Conservation (phyloP, 2,888 invertebrate genomes). For the Ctena decussata region DNA sequence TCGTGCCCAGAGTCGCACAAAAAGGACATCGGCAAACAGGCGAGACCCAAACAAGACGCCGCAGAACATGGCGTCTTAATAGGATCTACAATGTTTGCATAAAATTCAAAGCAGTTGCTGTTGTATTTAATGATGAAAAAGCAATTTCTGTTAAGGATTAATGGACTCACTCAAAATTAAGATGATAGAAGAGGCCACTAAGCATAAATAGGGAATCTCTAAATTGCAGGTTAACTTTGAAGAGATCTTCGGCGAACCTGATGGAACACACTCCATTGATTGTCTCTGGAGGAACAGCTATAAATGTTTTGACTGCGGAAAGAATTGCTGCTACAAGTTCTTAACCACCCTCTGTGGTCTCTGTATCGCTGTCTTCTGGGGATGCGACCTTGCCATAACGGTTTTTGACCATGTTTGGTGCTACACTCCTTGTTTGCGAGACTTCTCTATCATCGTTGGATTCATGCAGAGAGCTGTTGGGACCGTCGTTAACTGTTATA, state of each 20-base stretch:
- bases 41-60: no score
- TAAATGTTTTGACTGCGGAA: constrained; percentile 90
- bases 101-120: no score
- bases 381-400: constrained; percentile 87
- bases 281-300: constrained; percentile 91
- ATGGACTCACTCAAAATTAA: neutral
- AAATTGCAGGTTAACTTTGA: constrained; percentile 73
- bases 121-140: neutral
- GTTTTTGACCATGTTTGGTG: constrained; percentile 91
- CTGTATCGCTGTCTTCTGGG: constrained; percentile 90
- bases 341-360: constrained; percentile 91
- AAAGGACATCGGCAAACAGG: no score
- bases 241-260: constrained; percentile 80
- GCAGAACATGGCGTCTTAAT: no score
- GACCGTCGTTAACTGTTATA: constrained; percentile 87
- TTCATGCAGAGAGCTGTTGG: constrained; percentile 86
- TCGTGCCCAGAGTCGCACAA: no score
- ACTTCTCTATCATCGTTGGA: constrained; percentile 89
- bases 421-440: constrained; percentile 90
- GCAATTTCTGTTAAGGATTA: neutral
- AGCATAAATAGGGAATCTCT: neutral
- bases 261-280: constrained; percentile 87
- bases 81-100: no score
- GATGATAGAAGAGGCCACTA: neutral
- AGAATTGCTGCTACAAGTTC: no score